phyloP scores from a whole-genome alignment of 2,113 vertebrate species.

The Rana temporaria region DNA sequence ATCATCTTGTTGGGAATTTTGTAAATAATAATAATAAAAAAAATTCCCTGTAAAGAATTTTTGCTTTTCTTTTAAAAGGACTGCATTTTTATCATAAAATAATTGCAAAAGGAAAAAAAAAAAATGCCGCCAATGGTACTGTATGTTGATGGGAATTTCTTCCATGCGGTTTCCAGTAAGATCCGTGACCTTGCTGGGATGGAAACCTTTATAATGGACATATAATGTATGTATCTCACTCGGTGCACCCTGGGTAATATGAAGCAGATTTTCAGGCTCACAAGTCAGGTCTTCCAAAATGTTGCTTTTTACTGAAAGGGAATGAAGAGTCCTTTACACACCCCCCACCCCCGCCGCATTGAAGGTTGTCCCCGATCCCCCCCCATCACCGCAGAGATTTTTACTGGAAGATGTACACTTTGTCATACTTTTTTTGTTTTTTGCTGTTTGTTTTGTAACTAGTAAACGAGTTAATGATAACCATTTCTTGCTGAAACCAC shows the following conservation, averaged over 20 bases:
- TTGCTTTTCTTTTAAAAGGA: background rate
- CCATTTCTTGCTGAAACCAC: conserved; percentile 63
- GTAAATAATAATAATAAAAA: background rate
- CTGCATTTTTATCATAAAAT: background rate
- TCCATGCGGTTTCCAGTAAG: background rate
- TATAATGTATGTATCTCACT: background rate
- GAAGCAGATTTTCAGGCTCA: conserved; percentile 42
- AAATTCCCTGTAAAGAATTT: background rate
- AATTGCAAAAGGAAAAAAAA: background rate
- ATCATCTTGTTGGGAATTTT: conserved; percentile 21
- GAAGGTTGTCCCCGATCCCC: conserved; percentile 53
- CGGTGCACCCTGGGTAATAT: background rate
- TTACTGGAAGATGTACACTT: conserved; percentile 31
- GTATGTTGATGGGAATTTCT: no score
- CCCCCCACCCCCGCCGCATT: background rate
- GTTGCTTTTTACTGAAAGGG: conserved; percentile 62
- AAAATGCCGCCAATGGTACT: background rate
- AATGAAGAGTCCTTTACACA: conserved; percentile 16
- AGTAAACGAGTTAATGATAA: conserved; percentile 8
- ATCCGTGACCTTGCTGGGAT: background rate
- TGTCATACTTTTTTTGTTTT: background rate
- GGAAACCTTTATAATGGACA: background rate
- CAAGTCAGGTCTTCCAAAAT: conserved; percentile 67
- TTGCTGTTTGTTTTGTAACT: conserved; percentile 49
- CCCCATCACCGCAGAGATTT: background rate